phyloP scores from a whole-genome alignment of 2,113 vertebrate genomes.

The Spermophilus dauricus region DNA sequence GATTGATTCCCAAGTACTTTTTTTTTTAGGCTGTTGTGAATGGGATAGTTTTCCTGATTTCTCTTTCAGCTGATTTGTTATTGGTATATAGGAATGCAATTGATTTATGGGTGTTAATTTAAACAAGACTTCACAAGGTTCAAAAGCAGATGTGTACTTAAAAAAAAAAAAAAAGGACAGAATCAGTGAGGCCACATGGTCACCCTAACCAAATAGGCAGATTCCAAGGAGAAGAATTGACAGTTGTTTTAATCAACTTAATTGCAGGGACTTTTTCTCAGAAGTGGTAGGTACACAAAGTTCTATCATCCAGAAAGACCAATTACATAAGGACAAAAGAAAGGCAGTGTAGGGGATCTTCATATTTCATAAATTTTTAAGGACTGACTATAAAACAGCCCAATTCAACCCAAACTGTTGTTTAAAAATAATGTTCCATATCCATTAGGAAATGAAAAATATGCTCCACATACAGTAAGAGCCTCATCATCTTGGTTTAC shows the following conservation, averaged over 20 bases:
- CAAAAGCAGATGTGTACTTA: background rate
- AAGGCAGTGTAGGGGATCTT: background rate
- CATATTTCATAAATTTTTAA: background rate
- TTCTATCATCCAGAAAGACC: background rate
- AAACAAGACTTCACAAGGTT: background rate
- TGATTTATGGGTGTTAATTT: too few species aligned
- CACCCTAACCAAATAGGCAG: background rate
- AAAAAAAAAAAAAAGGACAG: background rate
- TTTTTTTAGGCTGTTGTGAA: too few species aligned
- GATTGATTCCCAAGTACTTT: too few species aligned
- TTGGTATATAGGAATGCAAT: too few species aligned
- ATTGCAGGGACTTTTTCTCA: background rate
- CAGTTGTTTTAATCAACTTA: constrained; percentile 11
- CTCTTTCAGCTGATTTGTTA: too few species aligned
- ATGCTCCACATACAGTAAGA: background rate
- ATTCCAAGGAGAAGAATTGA: background rate
- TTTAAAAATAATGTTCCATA: background rate
- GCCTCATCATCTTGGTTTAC: background rate
- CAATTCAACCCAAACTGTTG: background rate
- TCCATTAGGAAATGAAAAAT: background rate
- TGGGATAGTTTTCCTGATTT: too few species aligned
- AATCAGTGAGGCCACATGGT: background rate
- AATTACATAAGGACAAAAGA: background rate
- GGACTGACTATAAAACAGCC: background rate
- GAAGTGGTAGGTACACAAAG: background rate